Evolutionary conservation across 2,888 invertebrate genomes (phyloP).

Genomic region (Tubulanus polymorphus): DNA sequence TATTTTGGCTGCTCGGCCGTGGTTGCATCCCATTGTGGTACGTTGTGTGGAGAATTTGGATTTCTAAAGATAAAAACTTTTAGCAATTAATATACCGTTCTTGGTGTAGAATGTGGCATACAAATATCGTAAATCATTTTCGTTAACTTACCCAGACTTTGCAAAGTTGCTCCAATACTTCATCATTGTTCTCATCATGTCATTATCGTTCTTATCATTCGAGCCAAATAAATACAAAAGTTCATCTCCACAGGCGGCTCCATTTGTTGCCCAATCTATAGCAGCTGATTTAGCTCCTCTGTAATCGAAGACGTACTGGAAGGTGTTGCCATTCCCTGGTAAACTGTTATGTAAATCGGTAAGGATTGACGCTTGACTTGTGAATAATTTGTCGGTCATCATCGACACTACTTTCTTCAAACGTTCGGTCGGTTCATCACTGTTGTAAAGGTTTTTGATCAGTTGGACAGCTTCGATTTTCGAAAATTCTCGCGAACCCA

Average conservation of each 20-base stretch:
- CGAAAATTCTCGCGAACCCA: too few relatives aligned
- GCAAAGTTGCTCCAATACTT: constrained; percentile 16
- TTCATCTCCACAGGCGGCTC: neutral
- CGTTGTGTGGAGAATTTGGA: too few relatives aligned
- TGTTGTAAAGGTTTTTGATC: neutral
- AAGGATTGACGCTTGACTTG: neutral
- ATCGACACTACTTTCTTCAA: neutral
- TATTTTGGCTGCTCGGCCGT: too few relatives aligned
- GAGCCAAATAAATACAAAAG: neutral
- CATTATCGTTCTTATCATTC: neutral
- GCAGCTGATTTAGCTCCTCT: neutral
- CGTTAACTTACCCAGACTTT: constrained; percentile 19
- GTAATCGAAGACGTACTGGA: constrained; percentile 6
- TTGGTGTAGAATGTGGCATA: too few relatives aligned
- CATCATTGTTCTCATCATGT: constrained; percentile 2
- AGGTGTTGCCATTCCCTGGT: neutral
- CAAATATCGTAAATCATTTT: too few relatives aligned
- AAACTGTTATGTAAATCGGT: neutral
- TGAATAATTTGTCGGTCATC: neutral
- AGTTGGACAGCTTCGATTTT: neutral
- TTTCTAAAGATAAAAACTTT: too few relatives aligned
- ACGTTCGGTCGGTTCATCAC: neutral
- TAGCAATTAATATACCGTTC: too few relatives aligned
- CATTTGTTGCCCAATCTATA: neutral
- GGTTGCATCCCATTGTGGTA: too few relatives aligned